Conservation (phyloP, 2,888 invertebrate species). For the Metopia argyrocephala region DNA sequence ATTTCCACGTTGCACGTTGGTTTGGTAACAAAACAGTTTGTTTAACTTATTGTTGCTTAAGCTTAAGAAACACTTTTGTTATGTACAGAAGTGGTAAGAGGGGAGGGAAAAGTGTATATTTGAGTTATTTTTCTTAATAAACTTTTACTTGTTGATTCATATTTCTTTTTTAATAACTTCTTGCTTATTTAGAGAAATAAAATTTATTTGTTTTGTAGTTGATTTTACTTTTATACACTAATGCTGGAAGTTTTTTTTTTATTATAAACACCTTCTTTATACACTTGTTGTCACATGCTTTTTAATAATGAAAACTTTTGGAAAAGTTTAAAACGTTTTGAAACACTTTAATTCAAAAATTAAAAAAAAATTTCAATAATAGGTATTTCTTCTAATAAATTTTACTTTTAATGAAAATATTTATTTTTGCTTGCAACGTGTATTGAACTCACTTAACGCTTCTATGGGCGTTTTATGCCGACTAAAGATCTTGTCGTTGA, state of each 20-base stretch:
- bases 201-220: conserved; percentile 4
- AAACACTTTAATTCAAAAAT: too few species aligned
- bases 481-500: conserved; percentile 52
- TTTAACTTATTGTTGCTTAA: neutral
- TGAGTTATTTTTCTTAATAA: neutral
- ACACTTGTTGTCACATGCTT: neutral
- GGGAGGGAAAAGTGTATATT: neutral
- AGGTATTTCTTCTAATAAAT: neutral
- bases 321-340: too few species aligned
- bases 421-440: neutral
- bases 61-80: too few species aligned
- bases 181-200: conserved; percentile 1
- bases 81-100: neutral
- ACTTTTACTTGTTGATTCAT: conserved; percentile 47
- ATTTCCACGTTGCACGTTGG: conserved; percentile 27
- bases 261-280: conserved; percentile 1
- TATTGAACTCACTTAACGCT: conserved; percentile 41
- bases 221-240: neutral
- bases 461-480: conserved; percentile 27
- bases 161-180: neutral
- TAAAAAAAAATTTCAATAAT: neutral
- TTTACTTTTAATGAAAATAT: neutral
- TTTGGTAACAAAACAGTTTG: conserved; percentile 3
- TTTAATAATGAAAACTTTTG: neutral
- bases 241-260: neutral